Evolutionary conservation across 2,888 invertebrate genomes (phyloP).

Genomic region (Lepidochitona cinerea): DNA sequence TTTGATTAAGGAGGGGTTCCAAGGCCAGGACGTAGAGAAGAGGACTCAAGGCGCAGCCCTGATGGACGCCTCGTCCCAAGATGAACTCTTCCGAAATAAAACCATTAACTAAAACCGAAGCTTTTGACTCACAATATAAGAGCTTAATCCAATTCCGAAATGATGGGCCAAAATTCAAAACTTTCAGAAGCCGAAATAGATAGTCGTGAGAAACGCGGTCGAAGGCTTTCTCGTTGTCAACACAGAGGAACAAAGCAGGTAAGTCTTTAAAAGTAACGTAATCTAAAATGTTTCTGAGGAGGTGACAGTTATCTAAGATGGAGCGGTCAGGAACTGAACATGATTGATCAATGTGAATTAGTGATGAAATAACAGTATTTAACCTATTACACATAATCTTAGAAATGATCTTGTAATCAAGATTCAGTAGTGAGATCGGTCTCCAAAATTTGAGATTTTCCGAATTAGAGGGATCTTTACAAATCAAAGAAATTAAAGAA

Average conservation of each 20-base stretch:
- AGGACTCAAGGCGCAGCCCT: not conserved
- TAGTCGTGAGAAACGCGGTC: conserved; percentile 38
- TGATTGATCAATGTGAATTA: conserved; percentile 36
- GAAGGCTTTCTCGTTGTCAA: conserved; percentile 45
- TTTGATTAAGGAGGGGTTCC: not conserved
- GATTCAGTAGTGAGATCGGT: conserved; percentile 38
- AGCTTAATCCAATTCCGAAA: conserved; percentile 36
- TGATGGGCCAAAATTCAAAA: conserved; percentile 33
- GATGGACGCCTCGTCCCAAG: not conserved
- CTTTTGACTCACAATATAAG: conserved; percentile 22
- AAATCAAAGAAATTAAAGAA: conserved; percentile 23
- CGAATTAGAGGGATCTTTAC: conserved; percentile 29
- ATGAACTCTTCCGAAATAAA: not conserved
- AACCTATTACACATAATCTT: conserved; percentile 34
- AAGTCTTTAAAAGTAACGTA: conserved; percentile 33
- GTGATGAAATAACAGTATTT: conserved; percentile 21
- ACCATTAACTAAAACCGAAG: not conserved
- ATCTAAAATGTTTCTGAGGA: conserved; percentile 32
- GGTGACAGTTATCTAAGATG: conserved; percentile 39
- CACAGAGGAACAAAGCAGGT: conserved; percentile 25
- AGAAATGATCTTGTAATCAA: conserved; percentile 40
- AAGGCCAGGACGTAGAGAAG: not conserved
- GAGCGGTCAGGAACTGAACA: conserved; percentile 34
- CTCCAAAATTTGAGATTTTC: conserved; percentile 34
- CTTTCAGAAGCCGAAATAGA: conserved; percentile 29